phyloP scores from a whole-genome alignment of 2,113 vertebrate genomes.

The Rhabdomys dilectus region DNA sequence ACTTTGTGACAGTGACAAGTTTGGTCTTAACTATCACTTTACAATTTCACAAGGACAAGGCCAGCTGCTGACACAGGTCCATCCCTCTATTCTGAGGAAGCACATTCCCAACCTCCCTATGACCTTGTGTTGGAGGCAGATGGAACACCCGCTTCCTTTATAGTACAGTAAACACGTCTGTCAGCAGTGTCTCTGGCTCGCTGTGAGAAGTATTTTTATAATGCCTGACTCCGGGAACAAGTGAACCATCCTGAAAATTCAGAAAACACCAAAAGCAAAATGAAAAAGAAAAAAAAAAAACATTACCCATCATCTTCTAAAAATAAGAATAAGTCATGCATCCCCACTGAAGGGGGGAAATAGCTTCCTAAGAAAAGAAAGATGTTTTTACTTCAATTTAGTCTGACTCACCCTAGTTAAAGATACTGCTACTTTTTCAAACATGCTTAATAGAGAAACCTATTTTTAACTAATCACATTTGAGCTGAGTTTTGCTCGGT shows the following conservation, averaged over 20 bases:
- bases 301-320: background rate
- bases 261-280: background rate
- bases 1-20: conserved; percentile 73
- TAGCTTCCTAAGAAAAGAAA: background rate
- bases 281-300: background rate
- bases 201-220: background rate
- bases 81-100: conserved; percentile 50
- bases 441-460: background rate
- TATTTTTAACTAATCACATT: conserved; percentile 39
- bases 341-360: background rate
- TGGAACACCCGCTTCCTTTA: background rate
- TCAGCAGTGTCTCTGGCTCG: background rate
- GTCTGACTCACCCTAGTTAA: conserved; percentile 22
- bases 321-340: background rate
- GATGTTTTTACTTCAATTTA: background rate
- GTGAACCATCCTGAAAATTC: background rate
- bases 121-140: background rate
- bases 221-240: background rate
- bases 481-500: background rate
- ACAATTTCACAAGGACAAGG: conserved; percentile 77
- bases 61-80: background rate
- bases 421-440: background rate
- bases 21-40: conserved; percentile 48
- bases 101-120: background rate
- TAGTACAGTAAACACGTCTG: background rate